These are phyloP conservation scores for Schizopygopsis pylzovi DNA, from an alignment of 2,797 vertebrate species.

Conservation along the genomic window DNA sequence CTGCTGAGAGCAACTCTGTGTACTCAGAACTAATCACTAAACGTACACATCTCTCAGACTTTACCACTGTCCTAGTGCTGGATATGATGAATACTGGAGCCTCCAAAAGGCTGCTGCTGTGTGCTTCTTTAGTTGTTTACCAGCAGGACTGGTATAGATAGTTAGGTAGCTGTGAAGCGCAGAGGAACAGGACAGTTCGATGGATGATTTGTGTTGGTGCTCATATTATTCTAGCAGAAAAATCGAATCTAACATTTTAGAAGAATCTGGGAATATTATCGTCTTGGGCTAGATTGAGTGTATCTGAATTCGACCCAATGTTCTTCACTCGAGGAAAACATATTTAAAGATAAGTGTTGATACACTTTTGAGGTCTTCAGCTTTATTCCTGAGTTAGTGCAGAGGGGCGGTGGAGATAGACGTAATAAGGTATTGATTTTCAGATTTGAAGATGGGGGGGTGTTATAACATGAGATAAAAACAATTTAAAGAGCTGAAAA, in stretches of 20 bases:
- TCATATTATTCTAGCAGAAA: neutral
- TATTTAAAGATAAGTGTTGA: conserved; percentile 16
- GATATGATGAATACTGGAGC: neutral
- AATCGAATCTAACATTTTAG: neutral
- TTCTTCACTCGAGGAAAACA: neutral
- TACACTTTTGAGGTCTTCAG: neutral
- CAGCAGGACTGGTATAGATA: neutral
- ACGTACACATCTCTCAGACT: neutral
- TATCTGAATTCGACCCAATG: neutral
- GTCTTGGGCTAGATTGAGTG: neutral
- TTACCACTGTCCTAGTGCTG: neutral
- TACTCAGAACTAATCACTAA: neutral
- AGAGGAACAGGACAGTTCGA: neutral
- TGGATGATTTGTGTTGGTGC: neutral
- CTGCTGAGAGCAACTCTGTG: neutral
- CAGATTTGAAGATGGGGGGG: conserved; percentile 20
- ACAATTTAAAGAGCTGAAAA: conserved; percentile 57
- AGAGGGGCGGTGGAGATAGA: conserved; percentile 21
- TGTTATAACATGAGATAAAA: conserved; percentile 48
- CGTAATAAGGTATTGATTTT: conserved; percentile 53
- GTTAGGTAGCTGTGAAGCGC: neutral
- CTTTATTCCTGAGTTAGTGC: conserved; percentile 1
- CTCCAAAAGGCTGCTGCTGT: neutral
- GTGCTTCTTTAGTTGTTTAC: neutral
- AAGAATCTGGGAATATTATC: neutral